Evolutionary conservation across 2,888 invertebrate species (phyloP).

Genomic region (Parnassius apollo): DNA sequence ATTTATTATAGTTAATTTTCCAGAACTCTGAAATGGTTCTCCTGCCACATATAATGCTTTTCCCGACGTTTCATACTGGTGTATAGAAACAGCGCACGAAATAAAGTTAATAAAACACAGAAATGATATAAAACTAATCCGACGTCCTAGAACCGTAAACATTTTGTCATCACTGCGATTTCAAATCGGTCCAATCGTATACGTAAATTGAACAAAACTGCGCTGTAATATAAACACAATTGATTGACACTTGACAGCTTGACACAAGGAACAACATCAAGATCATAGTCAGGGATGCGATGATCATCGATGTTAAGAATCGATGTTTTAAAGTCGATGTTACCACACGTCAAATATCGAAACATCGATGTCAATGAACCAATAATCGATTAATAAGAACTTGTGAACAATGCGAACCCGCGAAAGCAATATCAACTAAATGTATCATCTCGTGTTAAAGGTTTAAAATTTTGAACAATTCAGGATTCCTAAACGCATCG

Average conservation of each 20-base stretch:
- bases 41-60: conserved; percentile 64
- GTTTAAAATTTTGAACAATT: no score
- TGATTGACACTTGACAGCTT: conserved; percentile 11
- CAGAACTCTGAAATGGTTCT: conserved; percentile 39
- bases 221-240: conserved; percentile 27
- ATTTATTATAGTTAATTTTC: conserved; percentile 58
- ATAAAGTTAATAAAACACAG: conserved; percentile 44
- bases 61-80: conserved; percentile 52
- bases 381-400: no score
- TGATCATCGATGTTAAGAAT: no score
- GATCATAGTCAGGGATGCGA: no score
- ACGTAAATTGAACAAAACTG: conserved; percentile 52
- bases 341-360: no score
- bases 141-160: conserved; percentile 62
- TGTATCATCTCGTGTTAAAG: no score
- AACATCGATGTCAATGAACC: no score
- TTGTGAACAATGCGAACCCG: no score
- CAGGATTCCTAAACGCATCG: no score
- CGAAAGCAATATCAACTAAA: no score
- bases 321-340: no score
- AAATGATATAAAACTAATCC: conserved; percentile 52
- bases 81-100: conserved; percentile 49
- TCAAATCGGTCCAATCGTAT: conserved; percentile 48
- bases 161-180: conserved; percentile 72
- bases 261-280: not conserved